Base-by-base conservation (phyloP, 2,113 vertebrate species). In the Ammodramus savannarum region DNA sequence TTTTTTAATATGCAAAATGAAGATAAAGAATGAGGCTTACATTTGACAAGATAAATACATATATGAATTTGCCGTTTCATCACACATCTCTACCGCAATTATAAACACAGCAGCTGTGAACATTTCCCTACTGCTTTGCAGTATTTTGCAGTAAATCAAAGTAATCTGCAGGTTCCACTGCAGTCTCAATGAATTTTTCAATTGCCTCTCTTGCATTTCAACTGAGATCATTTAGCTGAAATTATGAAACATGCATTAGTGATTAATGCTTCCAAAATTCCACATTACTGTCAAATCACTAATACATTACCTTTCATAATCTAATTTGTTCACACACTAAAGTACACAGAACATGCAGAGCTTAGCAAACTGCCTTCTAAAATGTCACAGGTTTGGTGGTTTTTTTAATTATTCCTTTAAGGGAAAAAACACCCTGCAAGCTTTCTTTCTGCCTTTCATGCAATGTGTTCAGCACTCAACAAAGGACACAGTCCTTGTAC, bases 221-320 rank as follows among this genome's bases (percentile, higher is more conserved):
- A 13, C 74, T 31, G 43, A 87, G 86, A 96, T 85, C 46, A 93
- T 96, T 95, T 83, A 93, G 65, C 55, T 90, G 85, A 92, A 96
- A 94, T 94, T 94, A 93, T 88, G 93, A 94, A 85, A 79, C 49
- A 21, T 17, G 7, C 75, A 85, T 94, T 95, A 94, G 81, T 65
- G 21, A 90, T 90, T 92, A 96, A 95, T 69, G 88, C 81, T 93
- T 94, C 95, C 77, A 80, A 96, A 90, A 91, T 93, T 87, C 94
- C 81, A 92, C 81, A 96, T 88, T 83, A 88, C 90, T 93, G 92
- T 93, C 88, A 95, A 94, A 77, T 90, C 85, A 85, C 84, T 76
- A 97, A 97, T 96, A 91, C 96, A 90, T 87, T 91, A 90, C 79
- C 77, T 96, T 96, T 95, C 81, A 91, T 94, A 91, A 94, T 85